Conservation (phyloP, 2,797 vertebrate genomes). For the Bryconaethiops microstoma region DNA sequence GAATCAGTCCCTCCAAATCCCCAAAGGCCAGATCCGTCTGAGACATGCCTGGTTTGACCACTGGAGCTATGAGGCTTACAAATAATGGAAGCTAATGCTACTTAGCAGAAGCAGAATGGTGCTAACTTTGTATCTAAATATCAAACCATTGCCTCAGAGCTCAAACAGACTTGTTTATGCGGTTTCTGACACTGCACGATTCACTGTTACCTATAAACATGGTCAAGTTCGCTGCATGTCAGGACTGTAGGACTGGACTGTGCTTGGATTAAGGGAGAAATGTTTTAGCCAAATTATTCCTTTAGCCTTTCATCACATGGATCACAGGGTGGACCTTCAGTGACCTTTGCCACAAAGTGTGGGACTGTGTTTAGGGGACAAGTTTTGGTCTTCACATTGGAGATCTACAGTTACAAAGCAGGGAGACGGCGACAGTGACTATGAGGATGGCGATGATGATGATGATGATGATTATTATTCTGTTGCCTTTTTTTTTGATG, state of each 20-base stretch:
- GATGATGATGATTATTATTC: conserved; percentile 44
- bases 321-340: conserved; percentile 35
- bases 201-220: too few relatives aligned
- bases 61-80: neutral
- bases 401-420: conserved; percentile 61
- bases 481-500: conserved; percentile 62
- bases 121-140: too few relatives aligned
- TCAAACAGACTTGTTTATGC: too few relatives aligned
- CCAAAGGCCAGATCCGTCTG: too few relatives aligned
- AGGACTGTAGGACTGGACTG: too few relatives aligned
- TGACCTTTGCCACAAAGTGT: conserved; percentile 43
- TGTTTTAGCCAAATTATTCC: neutral
- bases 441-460: conserved; percentile 37
- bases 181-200: too few relatives aligned
- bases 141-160: too few relatives aligned
- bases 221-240: too few relatives aligned
- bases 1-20: too few relatives aligned
- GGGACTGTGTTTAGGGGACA: conserved; percentile 54
- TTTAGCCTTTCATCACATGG: neutral
- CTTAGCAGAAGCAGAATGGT: neutral
- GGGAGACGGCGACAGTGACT: conserved; percentile 22
- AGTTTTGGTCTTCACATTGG: conserved; percentile 76
- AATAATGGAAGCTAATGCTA: neutral
- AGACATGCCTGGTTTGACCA: too few relatives aligned
- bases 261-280: neutral